A percentile compares a stretch with the other conserved stretches of the same genome.
Evolutionary conservation across 2,888 invertebrate species (phyloP).

Genomic region (Autographa pulchrina): DNA sequence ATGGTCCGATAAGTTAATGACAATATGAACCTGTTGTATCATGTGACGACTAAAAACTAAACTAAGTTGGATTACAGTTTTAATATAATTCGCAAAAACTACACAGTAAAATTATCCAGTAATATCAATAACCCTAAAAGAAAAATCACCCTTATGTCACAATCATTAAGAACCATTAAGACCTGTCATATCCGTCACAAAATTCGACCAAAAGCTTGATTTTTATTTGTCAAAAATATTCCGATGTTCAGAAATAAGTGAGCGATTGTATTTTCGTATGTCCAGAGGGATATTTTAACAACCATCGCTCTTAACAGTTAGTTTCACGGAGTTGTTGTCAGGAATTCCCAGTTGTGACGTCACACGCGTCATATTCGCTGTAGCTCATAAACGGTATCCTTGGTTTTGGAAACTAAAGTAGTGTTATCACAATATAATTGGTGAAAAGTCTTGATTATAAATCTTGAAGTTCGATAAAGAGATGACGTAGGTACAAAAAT

Average conservation of each 20-base stretch:
- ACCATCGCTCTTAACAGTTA: conserved; percentile 26
- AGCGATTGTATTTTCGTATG: conserved; percentile 40
- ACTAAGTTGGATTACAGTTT: too few relatives aligned
- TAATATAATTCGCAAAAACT: too few relatives aligned
- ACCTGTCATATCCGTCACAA: conserved; percentile 32
- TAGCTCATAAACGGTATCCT: background rate
- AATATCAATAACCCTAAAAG: too few relatives aligned
- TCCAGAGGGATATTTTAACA: conserved; percentile 20
- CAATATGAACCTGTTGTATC: too few relatives aligned
- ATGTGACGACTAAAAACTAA: too few relatives aligned
- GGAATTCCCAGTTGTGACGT: conserved; percentile 11
- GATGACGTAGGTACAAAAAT: background rate
- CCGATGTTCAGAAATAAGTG: conserved; percentile 42
- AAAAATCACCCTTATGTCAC: too few relatives aligned
- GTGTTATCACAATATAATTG: background rate
- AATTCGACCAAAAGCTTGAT: conserved; percentile 28
- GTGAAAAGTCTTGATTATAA: background rate
- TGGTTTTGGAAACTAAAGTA: background rate
- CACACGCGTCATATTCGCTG: background rate
- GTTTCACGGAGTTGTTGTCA: conserved; percentile 16
- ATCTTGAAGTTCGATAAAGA: background rate
- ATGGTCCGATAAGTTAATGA: too few relatives aligned
- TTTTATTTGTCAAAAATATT: conserved; percentile 43
- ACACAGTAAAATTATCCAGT: too few relatives aligned
- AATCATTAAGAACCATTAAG: background rate